Evolutionary conservation across 2,888 invertebrate species (phyloP).

Genomic region (Empis stercorea): DNA sequence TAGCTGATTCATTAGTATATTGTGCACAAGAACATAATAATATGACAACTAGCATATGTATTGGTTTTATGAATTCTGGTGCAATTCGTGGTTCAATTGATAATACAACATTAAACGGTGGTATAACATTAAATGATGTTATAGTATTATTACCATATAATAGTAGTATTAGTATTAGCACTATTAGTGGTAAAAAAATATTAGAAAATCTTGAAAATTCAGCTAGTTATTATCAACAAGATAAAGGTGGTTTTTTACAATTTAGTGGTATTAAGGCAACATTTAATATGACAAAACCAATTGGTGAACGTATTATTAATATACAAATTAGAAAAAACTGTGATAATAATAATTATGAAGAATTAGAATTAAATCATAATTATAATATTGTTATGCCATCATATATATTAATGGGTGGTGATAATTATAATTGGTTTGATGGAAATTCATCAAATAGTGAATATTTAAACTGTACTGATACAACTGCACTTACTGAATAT

Average conservation of each 20-base stretch:
- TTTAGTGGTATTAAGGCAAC: constrained; percentile 61
- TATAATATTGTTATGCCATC: constrained; percentile 54
- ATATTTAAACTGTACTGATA: neutral
- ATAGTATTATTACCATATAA: constrained; percentile 64
- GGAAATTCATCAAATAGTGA: neutral
- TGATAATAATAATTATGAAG: constrained; percentile 35
- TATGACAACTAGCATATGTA: constrained; percentile 23
- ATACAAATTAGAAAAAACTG: constrained; percentile 52
- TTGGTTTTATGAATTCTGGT: constrained; percentile 10
- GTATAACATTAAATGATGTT: constrained; percentile 59
- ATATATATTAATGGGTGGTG: constrained; percentile 61
- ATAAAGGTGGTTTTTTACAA: constrained; percentile 74
- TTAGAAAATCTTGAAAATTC: constrained; percentile 54
- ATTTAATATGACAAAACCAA: constrained; percentile 49
- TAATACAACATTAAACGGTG: constrained; percentile 34
- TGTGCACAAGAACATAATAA: constrained; percentile 31
- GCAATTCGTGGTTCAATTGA: constrained; percentile 55
- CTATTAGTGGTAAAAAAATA: constrained; percentile 53
- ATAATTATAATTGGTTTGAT: constrained; percentile 42
- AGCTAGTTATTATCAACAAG: constrained; percentile 39
- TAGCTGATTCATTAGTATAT: constrained; percentile 59
- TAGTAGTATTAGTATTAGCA: constrained; percentile 49
- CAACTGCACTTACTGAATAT: neutral
- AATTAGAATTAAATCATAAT: constrained; percentile 38
- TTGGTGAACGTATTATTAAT: constrained; percentile 49